These are phyloP conservation scores for Apodemia hepburni DNA, from an alignment of 2,888 invertebrate genomes.

Conservation along the genomic window DNA sequence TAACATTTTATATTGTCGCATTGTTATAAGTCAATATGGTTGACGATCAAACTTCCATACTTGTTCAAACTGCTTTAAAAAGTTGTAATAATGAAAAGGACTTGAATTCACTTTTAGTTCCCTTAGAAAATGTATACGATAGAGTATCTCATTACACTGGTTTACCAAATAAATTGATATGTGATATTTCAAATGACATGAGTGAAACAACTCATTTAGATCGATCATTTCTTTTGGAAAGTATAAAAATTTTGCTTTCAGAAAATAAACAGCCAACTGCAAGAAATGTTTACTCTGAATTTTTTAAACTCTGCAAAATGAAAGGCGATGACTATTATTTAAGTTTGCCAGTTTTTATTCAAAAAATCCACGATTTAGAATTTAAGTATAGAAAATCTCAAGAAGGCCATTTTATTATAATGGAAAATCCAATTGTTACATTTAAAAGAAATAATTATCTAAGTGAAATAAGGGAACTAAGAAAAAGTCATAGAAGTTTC, in stretches of 20 bases:
- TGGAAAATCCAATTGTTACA: slow-evolving; percentile 46
- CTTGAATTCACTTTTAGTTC: slow-evolving; percentile 30
- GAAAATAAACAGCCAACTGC: slow-evolving; percentile 26
- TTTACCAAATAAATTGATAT: slow-evolving; percentile 24
- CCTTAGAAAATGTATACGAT: slow-evolving; percentile 36
- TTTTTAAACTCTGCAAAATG: slow-evolving; percentile 20
- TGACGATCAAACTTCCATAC: slow-evolving; percentile 25
- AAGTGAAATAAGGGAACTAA: slow-evolving; percentile 40
- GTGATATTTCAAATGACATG: slow-evolving; percentile 16
- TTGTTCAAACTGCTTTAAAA: slow-evolving; percentile 34
- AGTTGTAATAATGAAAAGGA: slow-evolving; percentile 40
- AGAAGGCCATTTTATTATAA: slow-evolving; percentile 36
- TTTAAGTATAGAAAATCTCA: slow-evolving; percentile 37
- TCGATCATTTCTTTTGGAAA: slow-evolving; percentile 35
- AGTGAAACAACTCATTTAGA: slow-evolving; percentile 29
- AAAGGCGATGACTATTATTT: slow-evolving; percentile 22
- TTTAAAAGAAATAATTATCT: slow-evolving; percentile 47
- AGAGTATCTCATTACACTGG: slow-evolving; percentile 42
- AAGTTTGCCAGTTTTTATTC: slow-evolving; percentile 8
- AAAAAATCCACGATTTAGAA: slow-evolving; percentile 36
- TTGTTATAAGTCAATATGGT: background rate
- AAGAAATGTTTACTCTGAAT: slow-evolving; percentile 28
- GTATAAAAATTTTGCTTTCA: slow-evolving; percentile 32
- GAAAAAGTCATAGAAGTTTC: slow-evolving; percentile 33
- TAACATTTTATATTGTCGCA: background rate